These are phyloP conservation scores for Leptothorax acervorum DNA, from an alignment of 2,888 invertebrate genomes.

Conservation along the genomic window DNA sequence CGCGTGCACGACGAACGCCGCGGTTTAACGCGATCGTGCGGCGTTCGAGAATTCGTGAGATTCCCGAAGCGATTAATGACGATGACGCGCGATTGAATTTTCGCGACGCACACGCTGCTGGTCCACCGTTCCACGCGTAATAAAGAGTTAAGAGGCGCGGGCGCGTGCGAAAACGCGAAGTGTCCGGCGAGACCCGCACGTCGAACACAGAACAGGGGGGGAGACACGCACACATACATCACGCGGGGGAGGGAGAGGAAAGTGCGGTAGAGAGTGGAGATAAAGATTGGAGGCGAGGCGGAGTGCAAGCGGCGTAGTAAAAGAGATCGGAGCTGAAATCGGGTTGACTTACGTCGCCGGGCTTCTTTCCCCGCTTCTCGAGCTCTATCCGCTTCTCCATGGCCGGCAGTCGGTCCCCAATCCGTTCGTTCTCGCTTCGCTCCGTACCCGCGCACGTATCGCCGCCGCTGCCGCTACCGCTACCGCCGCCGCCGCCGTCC, in stretches of 20 bases:
- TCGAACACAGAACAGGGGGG: no score
- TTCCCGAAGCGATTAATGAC: background rate
- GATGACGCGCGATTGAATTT: background rate
- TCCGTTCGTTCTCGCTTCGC: constrained; percentile 65
- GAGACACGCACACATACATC: background rate
- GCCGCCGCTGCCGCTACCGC: background rate
- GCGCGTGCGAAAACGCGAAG: constrained; percentile 29
- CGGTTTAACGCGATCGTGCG: background rate
- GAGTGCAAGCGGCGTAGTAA: constrained; percentile 66
- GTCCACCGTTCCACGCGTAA: background rate
- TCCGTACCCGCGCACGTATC: constrained; percentile 64
- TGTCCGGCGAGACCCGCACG: background rate
- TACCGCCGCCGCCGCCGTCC: constrained; percentile 1
- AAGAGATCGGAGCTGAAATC: constrained; percentile 56
- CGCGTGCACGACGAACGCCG: constrained; percentile 2
- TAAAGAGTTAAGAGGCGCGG: background rate
- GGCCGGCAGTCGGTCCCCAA: constrained; percentile 74
- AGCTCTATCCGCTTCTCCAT: constrained; percentile 99
- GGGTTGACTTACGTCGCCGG: constrained; percentile 92
- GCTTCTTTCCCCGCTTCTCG: constrained; percentile 96
- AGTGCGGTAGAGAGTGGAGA: constrained; percentile 6
- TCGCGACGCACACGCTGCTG: background rate
- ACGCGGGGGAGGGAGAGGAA: background rate
- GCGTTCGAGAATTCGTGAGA: background rate
- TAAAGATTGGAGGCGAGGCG: constrained; percentile 28